Conservation (phyloP, 2,113 vertebrate species). For the Syngnathus floridae region DNA sequence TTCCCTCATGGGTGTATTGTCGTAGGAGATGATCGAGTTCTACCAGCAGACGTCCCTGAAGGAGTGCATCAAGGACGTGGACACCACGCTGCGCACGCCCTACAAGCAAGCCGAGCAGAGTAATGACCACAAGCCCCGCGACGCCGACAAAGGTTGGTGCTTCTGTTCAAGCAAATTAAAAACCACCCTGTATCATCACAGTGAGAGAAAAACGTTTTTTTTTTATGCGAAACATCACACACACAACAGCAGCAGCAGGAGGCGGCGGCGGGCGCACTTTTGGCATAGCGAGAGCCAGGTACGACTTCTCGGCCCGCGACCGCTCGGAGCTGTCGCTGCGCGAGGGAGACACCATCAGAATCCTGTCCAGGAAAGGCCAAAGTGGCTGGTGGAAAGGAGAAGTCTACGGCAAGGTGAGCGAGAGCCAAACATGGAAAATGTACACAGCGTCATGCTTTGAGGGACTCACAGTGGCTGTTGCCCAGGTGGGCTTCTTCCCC, state of each 20-base stretch:
- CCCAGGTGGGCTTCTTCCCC: constrained; percentile 85
- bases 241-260: constrained; percentile 22
- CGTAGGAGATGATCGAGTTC: constrained; percentile 82
- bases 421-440: neutral
- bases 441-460: too few species aligned
- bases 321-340: constrained; percentile 81
- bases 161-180: neutral
- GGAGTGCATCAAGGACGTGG: constrained; percentile 86
- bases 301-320: constrained; percentile 87
- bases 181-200: neutral
- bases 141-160: neutral
- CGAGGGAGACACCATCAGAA: constrained; percentile 86
- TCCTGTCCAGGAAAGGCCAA: constrained; percentile 85
- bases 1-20: neutral
- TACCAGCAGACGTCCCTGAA: constrained; percentile 85
- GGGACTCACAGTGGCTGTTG: neutral
- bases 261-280: constrained; percentile 71
- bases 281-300: constrained; percentile 80
- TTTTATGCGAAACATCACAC: too few species aligned
- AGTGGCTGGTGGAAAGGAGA: constrained; percentile 93
- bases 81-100: constrained; percentile 77
- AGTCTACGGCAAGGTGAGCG: constrained; percentile 83
- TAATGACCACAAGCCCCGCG: constrained; percentile 39
- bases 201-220: neutral
- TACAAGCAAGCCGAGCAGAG: constrained; percentile 80